A percentile compares a stretch with the other conserved stretches of the same genome.
Conservation (phyloP, 2,113 vertebrate species). For the Bucco capensis region DNA sequence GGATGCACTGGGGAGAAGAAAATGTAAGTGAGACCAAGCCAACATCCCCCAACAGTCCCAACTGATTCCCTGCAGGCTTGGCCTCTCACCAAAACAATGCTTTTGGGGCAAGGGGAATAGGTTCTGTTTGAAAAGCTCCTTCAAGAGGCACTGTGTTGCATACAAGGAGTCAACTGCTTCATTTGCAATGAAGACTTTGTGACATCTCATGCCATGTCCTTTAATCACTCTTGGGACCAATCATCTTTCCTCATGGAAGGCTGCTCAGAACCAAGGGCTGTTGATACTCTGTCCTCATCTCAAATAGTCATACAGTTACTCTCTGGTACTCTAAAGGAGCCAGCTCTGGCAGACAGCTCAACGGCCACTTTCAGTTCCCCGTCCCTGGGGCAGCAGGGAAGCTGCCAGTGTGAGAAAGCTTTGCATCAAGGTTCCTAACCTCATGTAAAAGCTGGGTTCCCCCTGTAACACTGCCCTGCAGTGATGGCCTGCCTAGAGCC, state of each 20-base stretch:
- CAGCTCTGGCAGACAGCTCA: background rate
- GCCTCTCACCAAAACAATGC: background rate
- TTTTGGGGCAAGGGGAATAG: fast-evolving
- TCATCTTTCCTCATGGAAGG: background rate
- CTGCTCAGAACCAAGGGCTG: background rate
- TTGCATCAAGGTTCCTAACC: background rate
- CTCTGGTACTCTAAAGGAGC: background rate
- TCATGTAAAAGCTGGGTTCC: background rate
- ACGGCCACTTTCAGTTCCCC: constrained; percentile 45
- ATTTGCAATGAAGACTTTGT: background rate
- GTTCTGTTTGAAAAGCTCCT: background rate
- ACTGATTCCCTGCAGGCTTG: background rate
- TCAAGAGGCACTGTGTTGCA: fast-evolving
- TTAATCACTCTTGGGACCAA: background rate
- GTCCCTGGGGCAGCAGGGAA: background rate
- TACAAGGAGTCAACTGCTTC: background rate
- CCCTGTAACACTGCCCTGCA: background rate
- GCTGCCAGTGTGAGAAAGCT: background rate
- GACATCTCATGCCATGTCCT: background rate
- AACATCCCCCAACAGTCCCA: background rate
- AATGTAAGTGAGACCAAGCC: background rate
- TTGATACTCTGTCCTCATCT: background rate
- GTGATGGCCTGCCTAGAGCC: background rate
- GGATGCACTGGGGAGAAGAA: constrained; percentile 85
- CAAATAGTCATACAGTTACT: background rate